These are phyloP conservation scores for Gambelia wislizenii DNA, from an alignment of 2,797 vertebrate species.

Conservation along the genomic window DNA sequence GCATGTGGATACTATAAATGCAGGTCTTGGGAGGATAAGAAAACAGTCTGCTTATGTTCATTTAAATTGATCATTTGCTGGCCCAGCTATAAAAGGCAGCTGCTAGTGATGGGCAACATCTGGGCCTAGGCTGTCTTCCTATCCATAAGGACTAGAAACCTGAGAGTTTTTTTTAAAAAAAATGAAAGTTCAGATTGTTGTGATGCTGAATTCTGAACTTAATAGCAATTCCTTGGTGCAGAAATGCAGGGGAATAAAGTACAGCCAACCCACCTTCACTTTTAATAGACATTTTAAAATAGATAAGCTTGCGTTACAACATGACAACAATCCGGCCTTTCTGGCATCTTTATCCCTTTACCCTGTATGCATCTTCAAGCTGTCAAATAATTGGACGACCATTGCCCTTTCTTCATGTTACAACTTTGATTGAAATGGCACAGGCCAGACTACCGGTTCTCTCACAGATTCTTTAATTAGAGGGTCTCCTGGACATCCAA, in stretches of 20 bases:
- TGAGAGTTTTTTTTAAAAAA: background rate
- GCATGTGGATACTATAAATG: constrained; percentile 77
- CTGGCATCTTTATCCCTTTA: constrained; percentile 63
- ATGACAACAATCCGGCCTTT: constrained; percentile 63
- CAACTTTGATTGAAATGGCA: constrained; percentile 82
- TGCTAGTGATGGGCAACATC: constrained; percentile 7
- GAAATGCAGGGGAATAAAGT: background rate
- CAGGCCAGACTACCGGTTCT: constrained; percentile 87
- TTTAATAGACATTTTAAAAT: constrained; percentile 39
- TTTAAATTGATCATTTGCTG: constrained; percentile 73
- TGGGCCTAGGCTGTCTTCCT: background rate
- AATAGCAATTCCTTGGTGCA: background rate
- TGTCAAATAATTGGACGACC: constrained; percentile 70
- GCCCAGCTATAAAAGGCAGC: constrained; percentile 60
- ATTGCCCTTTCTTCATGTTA: constrained; percentile 77
- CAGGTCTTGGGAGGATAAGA: constrained; percentile 71
- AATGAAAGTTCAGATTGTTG: background rate
- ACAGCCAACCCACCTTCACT: background rate
- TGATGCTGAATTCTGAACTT: constrained; percentile 4
- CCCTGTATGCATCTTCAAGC: constrained; percentile 66
- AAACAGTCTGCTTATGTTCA: constrained; percentile 77
- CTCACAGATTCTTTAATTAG: constrained; percentile 88
- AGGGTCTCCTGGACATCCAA: constrained; percentile 82
- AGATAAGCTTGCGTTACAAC: constrained; percentile 50
- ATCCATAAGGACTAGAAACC: background rate